Evolutionary conservation across 2,113 vertebrate species (phyloP).

Genomic region (Patagioenas fasciata): DNA sequence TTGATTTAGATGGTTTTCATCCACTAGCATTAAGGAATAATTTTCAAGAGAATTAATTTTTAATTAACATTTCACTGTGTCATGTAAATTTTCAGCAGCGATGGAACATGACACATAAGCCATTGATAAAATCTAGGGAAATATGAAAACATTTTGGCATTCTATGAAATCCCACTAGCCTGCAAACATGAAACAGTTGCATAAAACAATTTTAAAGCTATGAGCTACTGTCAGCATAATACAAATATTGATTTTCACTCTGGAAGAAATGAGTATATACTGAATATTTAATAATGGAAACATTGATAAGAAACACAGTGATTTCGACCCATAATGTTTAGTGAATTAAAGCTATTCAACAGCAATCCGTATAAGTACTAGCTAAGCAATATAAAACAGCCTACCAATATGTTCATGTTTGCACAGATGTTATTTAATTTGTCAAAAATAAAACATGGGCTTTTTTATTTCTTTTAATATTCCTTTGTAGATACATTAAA

Average conservation of each 20-base stretch:
- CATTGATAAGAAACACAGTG: not conserved
- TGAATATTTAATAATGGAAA: not conserved
- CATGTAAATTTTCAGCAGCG: not conserved
- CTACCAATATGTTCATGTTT: not conserved
- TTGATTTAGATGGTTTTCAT: not conserved
- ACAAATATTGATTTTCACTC: not conserved
- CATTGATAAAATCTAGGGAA: not conserved
- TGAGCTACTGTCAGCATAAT: not conserved
- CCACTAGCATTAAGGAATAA: not conserved
- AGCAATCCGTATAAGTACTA: not conserved
- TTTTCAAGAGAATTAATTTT: not conserved
- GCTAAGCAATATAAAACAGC: not conserved
- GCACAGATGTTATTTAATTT: not conserved
- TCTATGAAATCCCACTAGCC: not conserved
- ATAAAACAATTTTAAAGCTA: not conserved
- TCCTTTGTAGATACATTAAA: not conserved
- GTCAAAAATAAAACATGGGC: not conserved
- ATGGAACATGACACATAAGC: not conserved
- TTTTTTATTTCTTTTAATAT: not conserved
- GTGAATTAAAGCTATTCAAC: not conserved
- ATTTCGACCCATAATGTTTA: not conserved
- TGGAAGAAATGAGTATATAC: not conserved
- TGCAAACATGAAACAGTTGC: not conserved
- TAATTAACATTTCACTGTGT: not conserved
- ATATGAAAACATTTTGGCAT: not conserved